Base-by-base conservation (phyloP, 2,113 vertebrate genomes). In the Alouatta palliata region DNA sequence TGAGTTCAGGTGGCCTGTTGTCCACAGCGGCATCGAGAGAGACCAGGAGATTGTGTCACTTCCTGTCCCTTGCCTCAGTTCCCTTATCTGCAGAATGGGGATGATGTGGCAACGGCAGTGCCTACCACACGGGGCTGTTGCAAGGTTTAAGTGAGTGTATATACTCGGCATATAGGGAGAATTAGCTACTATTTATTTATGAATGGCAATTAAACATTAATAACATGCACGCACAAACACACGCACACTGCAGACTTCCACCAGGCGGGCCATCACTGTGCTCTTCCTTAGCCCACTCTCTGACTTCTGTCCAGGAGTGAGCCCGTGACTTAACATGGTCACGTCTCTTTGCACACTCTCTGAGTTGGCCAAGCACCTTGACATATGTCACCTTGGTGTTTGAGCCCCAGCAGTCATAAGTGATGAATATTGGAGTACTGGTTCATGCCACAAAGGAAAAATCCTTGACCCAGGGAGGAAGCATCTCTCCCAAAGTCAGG, bases 211-310 rank as follows among this genome's bases (percentile, higher is more conserved):
- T 23, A 54, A 43, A 20, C 6, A 47, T 79, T 76, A 16, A 61
- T n/a, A n/a, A 70, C 66, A 70, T 8, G 32, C 19, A 37, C 8
- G 1, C 12, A 37, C 87, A 7, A 8, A 0, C 5, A 6, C 19
- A 8, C 11, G 11, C 43, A 19, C 16, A 8, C 35, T 0, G 1
- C 4, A 16, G 23, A 16, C n/a, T 35, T 64, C 11, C 4, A 9
- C 19, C 8, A 21, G 70, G 23, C 12, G 14, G 32, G 16, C 68
- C 81, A 20, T 43, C 84, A 49, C 8, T 23, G 4, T 3, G 45
- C 61, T 35, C 49, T 52, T 23, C 64, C 43, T 43, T 21, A 58
- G 16, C 40, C 79, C 14, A 1, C 8, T 32, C 21, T 14, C 56
- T 25, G n/a, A 10, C 58, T 2, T 32, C 27, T 8, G n/a, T 8